These are phyloP conservation scores for Noctua fimbriata DNA, from an alignment of 2,888 invertebrate genomes.

Conservation along the genomic window DNA sequence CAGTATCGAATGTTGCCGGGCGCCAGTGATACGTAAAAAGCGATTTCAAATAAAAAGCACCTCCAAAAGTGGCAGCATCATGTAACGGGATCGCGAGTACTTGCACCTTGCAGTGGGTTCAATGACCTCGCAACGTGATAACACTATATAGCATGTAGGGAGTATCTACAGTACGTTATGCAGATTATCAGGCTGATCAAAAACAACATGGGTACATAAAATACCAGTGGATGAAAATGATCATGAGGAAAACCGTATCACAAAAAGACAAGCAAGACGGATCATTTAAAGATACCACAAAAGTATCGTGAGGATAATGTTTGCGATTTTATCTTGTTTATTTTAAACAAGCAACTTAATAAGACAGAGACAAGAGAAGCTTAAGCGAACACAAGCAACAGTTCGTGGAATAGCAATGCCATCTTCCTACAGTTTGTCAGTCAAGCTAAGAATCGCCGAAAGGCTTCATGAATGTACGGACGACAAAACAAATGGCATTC, in stretches of 20 bases:
- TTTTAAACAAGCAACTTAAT: not conserved
- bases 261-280: not conserved
- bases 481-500: not conserved
- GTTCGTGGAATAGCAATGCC: not conserved
- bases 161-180: not conserved
- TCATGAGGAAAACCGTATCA: not conserved
- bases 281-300: not conserved
- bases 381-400: not conserved
- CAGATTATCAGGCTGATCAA: not conserved
- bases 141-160: slow-evolving; percentile 18
- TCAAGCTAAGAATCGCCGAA: not conserved
- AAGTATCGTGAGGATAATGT: not conserved
- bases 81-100: slow-evolving; percentile 64
- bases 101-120: slow-evolving; percentile 55
- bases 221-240: not conserved
- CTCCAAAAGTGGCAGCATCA: slow-evolving; percentile 53
- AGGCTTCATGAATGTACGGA: not conserved
- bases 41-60: slow-evolving; percentile 60
- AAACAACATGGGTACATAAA: not conserved
- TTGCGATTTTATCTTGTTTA: not conserved
- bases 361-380: too few relatives aligned
- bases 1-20: slow-evolving; percentile 49
- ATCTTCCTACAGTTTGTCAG: not conserved
- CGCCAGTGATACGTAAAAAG: slow-evolving; percentile 63
- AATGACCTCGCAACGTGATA: slow-evolving; percentile 47